phyloP scores from a whole-genome alignment of 2,888 invertebrate species.

The Leptopterna dolabrata region DNA sequence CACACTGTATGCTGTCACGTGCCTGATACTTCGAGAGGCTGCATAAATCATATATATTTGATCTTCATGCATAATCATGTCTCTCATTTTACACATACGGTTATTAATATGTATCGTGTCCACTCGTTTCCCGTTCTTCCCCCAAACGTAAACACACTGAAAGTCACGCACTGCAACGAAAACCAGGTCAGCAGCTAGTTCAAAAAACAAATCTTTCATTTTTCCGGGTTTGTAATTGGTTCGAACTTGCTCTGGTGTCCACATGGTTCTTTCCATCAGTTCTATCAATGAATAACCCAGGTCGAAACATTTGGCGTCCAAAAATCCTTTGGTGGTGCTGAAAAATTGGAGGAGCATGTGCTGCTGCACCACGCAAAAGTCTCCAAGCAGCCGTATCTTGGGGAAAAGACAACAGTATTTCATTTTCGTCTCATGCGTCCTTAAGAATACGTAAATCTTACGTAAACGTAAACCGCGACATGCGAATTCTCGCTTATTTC shows the following conservation, averaged over 20 bases:
- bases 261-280: conserved; percentile 43
- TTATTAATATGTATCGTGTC: conserved; percentile 58
- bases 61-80: conserved; percentile 47
- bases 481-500: no score
- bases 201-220: conserved; percentile 38
- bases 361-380: conserved; percentile 49
- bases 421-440: no score
- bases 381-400: conserved; percentile 10
- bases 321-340: conserved; percentile 26
- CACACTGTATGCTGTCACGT: conserved; percentile 55
- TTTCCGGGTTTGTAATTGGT: conserved; percentile 44
- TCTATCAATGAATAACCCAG: conserved; percentile 51
- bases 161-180: conserved; percentile 55
- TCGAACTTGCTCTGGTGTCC: conserved; percentile 22
- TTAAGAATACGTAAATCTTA: no score
- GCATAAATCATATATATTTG: conserved; percentile 57
- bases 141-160: conserved; percentile 58
- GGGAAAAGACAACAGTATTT: no score
- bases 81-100: conserved; percentile 55
- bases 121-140: conserved; percentile 50
- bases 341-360: conserved; percentile 57
- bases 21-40: conserved; percentile 56
- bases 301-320: conserved; percentile 58
- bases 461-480: no score
- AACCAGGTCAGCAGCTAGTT: conserved; percentile 1